Evolutionary conservation across 2,797 vertebrate species (phyloP), one percentile per base, ranked within the genome.

Genomic region (Anguilla megastoma): DNA sequence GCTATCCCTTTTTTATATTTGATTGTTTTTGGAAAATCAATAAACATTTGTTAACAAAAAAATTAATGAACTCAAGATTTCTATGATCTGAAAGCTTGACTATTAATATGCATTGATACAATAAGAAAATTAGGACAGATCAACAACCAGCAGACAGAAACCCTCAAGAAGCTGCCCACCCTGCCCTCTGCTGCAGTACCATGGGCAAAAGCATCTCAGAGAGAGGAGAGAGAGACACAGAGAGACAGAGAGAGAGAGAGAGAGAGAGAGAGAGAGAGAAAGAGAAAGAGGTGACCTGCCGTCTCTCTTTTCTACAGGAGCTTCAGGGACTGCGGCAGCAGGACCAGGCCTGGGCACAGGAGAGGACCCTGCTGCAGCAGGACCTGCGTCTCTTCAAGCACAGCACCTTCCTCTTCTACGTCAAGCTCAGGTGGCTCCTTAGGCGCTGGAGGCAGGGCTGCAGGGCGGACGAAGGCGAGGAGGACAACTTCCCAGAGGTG

Each of bases 381-480:
- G 98, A 99, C 91, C 94, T 99, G 79, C 95, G 96, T 9, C 95
- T 97, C 91, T 97, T 99, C 95, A 96, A 96, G 91, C 97, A 98
- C 90, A 98, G 97, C 95, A 97, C 96, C 74, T 95, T 98, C 94
- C 95, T 99, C 74, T 94, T 98, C 89, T 99, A 98, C 84, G 96
- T 98, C 94, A 99, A 98, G 94, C 96, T 99, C 89, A 95, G 97
- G 90, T 98, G 97, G 97, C 96, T 99, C 91, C 96, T 99, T 18
- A 97, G 95, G 89, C 98, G 97, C 91, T 99, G 98, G 98, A 96
- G 97, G 90, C 97, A 96, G 58, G 96, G 97, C 74, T 96, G 95
- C 89, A 93, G 94, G 89, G 93, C 94, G 30, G 96, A 97, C 24
- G 18, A 92, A 0, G 95, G 93, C 4, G 96, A 97, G 83, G 96